Base-by-base conservation (phyloP, 2,113 vertebrate species). In the Nanorana parkeri region DNA sequence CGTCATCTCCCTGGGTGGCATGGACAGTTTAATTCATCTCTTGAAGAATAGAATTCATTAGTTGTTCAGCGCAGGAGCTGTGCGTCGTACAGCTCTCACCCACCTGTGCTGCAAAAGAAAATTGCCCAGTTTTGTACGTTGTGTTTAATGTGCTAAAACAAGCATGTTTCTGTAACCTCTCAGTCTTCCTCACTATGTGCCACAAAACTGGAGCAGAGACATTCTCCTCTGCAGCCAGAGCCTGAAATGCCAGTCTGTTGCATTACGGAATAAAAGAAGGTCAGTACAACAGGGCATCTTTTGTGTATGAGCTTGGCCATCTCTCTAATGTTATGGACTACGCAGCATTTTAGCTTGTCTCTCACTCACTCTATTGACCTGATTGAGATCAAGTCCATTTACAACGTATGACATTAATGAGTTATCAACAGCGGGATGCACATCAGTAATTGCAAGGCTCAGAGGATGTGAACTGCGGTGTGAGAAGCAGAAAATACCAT, bases 171-270 rank as follows among this genome's bases (percentile, higher is more conserved):
- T 56, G n/a, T 74, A 55, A 56, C 80, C 69, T 64, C 26, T 28
- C 61, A 36, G 47, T 26, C 56, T 81, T 29, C n/a, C 60, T 82
- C 47, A 82, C 75, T 82, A 75, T 75, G 69, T 74, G 26, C 51
- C 60, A 67, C 56, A 56, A n/a, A 75, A 52, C 36, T 81, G 68
- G 60, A 81, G 68, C 41, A 29, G 58, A 81, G 24, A 73, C 36
- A 73, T 81, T 75, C 52, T 73, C 68, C 60, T 65, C 17, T 60
- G 17, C 78, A 32, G 78, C 54, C 60, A 47, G 64, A 67, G 60
- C 61, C 7, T 55, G 55, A 69, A 68, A 61, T 69, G 32, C 65
- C 61, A 61, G 78, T 80, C 68, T 81, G 60, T 55, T 73, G 26
- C 26, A 66, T 64, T 65, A 63, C 64, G n/a, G 78, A 28, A 74